Conservation (phyloP, 2,888 invertebrate genomes). For the Blastobasis lacticolella region DNA sequence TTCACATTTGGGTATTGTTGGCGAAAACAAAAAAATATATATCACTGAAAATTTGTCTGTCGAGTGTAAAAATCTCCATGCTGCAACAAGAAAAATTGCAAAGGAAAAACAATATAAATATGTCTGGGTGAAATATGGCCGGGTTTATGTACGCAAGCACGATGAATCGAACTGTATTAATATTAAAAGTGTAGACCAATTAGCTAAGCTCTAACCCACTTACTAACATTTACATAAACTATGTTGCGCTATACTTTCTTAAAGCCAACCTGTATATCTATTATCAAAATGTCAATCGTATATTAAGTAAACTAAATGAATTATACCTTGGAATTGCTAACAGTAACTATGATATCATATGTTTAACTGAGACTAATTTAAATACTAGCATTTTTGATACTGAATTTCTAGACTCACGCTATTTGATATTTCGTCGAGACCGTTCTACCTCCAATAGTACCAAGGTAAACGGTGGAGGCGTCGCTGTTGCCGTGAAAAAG, state of each 20-base stretch:
- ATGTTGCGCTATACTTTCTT: neutral
- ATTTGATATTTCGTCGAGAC: neutral
- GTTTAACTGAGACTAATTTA: constrained; percentile 4
- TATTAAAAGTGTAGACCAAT: neutral
- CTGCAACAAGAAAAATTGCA: neutral
- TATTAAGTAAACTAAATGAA: constrained; percentile 2
- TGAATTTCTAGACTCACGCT: constrained; percentile 2
- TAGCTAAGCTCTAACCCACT: neutral
- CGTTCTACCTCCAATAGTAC: neutral
- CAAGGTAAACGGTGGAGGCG: constrained; percentile 10
- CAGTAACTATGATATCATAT: constrained; percentile 4
- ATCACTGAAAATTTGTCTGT: constrained; percentile 10
- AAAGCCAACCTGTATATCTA: neutral
- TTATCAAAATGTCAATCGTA: constrained; percentile 8
- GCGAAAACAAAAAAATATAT: constrained; percentile 7
- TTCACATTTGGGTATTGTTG: constrained; percentile 3
- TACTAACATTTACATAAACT: neutral
- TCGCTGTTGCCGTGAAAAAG: constrained; percentile 11
- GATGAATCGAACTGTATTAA: neutral
- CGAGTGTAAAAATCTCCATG: constrained; percentile 6
- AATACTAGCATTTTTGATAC: constrained; percentile 5
- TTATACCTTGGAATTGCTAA: constrained; percentile 1
- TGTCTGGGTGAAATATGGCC: constrained; percentile 6
- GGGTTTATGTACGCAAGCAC: constrained; percentile 3
- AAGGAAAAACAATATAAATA: constrained; percentile 3